Percentiles rank a stretch among this genome's conserved stretches.
Evolutionary conservation across 2,797 vertebrate species (phyloP).

Genomic region (Perodicticus potto): DNA sequence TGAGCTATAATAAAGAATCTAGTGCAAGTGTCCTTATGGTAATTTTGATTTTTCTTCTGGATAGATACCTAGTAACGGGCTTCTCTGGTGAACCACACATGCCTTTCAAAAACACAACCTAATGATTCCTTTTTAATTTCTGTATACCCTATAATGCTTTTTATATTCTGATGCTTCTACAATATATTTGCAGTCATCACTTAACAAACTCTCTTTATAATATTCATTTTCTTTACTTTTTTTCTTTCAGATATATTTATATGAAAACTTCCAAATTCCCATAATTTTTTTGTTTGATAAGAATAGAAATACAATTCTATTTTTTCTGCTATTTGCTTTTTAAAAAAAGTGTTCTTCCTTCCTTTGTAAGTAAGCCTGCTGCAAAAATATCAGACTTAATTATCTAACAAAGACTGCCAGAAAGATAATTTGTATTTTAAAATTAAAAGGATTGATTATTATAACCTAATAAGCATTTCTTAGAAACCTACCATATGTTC

Average conservation of each 20-base stretch:
- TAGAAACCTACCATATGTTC: background rate
- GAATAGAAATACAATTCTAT: background rate
- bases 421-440: conserved; percentile 53
- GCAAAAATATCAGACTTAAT: background rate
- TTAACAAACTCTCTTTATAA: background rate
- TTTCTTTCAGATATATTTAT: background rate
- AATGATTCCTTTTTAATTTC: background rate
- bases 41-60: no score
- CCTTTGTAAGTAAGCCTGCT: background rate
- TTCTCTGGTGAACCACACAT: background rate
- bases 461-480: conserved; percentile 28
- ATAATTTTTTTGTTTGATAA: background rate
- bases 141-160: background rate
- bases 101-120: background rate
- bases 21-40: no score
- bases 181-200: background rate
- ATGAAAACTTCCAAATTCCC: background rate
- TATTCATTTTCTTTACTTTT: conserved; percentile 30
- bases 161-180: background rate
- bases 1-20: no score
- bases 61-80: no score
- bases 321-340: conserved; percentile 23
- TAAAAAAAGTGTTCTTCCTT: background rate
- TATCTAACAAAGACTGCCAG: conserved; percentile 8
- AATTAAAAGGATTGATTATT: conserved; percentile 55